Evolutionary conservation across 2,888 invertebrate genomes (phyloP).

Genomic region (Heliconius ethilla): DNA sequence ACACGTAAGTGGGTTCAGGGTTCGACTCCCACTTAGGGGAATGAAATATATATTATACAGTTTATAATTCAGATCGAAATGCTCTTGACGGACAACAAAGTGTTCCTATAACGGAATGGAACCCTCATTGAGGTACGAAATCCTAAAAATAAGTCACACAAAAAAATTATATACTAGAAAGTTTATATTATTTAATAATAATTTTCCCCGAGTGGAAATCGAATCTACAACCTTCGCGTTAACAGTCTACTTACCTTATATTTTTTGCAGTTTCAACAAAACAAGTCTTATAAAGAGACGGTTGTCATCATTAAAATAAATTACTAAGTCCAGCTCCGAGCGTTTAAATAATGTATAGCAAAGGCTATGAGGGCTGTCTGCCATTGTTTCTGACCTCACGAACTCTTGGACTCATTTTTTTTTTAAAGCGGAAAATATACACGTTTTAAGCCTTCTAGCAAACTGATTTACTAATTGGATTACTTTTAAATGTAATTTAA

Average conservation of each 20-base stretch:
- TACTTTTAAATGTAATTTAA: not conserved
- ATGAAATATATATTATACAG: too few relatives aligned
- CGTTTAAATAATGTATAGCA: constrained; percentile 28
- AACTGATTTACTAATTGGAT: constrained; percentile 7
- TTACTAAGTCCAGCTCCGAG: constrained; percentile 22
- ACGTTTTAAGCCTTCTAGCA: not conserved
- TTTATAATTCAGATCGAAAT: too few relatives aligned
- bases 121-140: too few relatives aligned
- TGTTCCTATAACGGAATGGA: too few relatives aligned
- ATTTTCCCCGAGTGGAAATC: not conserved
- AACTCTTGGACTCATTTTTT: constrained; percentile 13
- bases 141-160: too few relatives aligned
- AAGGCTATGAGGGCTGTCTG: constrained; percentile 11
- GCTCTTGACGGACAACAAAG: too few relatives aligned
- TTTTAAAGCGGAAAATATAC: constrained; percentile 5
- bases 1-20: too few relatives aligned
- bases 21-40: too few relatives aligned
- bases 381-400: constrained; percentile 21
- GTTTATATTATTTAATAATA: not conserved
- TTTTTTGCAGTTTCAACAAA: not conserved
- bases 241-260: not conserved
- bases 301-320: constrained; percentile 33
- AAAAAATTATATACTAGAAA: too few relatives aligned
- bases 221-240: not conserved
- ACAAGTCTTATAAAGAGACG: not conserved